Evolutionary conservation across 1,140 invertebrate species (phyloP), one percentile per base, ranked within the genome.

Genomic region (Euborellia annulipes): DNA sequence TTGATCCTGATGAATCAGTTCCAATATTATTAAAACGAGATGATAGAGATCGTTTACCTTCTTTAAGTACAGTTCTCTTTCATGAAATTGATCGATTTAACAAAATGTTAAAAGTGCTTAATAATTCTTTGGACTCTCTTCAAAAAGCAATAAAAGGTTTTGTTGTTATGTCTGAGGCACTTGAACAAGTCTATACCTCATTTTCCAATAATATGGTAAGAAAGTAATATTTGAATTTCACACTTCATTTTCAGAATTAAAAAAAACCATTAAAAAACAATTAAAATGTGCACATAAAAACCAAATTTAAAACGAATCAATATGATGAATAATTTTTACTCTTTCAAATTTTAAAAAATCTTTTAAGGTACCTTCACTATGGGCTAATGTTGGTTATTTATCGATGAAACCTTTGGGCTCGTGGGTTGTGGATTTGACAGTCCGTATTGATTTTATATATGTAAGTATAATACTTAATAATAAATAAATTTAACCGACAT

Each of bases 31-130:
- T 71, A 30, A 62, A 63, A 69, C 69, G 60, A 54, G 82, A 87
- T 59, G 62, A 57, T 11, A 72, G 73, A 55, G 78, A 74, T 23
- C 71, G 85, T 50, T 56, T 84, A 39, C 76, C 80, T 36, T 86
- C 87, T 1, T 58, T 90, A 11, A 85, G 83, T 0, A 88, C 83
- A 1, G 85, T 91, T 7, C 64, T 92, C 22, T 59, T 80, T 18
- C 87, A 92, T 62, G 87, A 92, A 66, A 75, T 85, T 0, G 84
- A 89, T 51, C 66, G 85, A 47, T 92, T 85, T 55, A 90, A 91
- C 59, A 79, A 75, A 54, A 63, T 90, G 1, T 60, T 92, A 3
- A 56, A 54, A 34, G 68, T 80, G 36, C 72, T 91, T 39, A 76
- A 85, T 60, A 61, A 59, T 13, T 84, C 82, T 0, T 68, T 90